phyloP scores from a whole-genome alignment of 2,888 invertebrate genomes.

The Meiosimyza decipiens region DNA sequence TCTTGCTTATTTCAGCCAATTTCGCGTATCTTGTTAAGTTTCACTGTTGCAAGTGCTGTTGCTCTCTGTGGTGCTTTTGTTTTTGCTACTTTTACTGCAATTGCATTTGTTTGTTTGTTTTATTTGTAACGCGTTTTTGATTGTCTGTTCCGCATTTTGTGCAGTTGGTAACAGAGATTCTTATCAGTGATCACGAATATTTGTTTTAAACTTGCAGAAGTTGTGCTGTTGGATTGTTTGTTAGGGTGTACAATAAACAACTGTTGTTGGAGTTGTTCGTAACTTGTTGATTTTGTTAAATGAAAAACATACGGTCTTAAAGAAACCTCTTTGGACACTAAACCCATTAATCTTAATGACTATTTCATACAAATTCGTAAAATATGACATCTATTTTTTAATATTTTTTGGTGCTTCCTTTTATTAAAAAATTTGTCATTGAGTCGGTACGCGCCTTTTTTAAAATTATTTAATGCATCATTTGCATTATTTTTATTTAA shows the following conservation, averaged over 20 bases:
- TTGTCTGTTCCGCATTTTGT: slow-evolving; percentile 60
- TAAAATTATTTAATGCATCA: too few relatives aligned
- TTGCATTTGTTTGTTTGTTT: slow-evolving; percentile 42
- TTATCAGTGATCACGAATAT: slow-evolving; percentile 67
- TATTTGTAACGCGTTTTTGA: slow-evolving; percentile 63
- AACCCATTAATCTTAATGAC: too few relatives aligned
- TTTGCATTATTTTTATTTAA: too few relatives aligned
- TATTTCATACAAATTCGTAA: too few relatives aligned
- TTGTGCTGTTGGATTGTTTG: slow-evolving; percentile 49
- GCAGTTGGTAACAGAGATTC: slow-evolving; percentile 59
- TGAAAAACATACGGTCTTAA: too few relatives aligned
- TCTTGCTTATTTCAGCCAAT: slow-evolving; percentile 21
- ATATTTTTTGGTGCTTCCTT: too few relatives aligned
- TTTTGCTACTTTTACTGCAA: slow-evolving; percentile 22
- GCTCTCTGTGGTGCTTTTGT: background rate
- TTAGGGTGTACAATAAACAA: background rate
- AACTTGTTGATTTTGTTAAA: too few relatives aligned
- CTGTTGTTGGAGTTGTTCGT: slow-evolving; percentile 15
- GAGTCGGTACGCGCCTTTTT: too few relatives aligned
- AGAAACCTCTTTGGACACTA: too few relatives aligned
- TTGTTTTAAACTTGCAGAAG: slow-evolving; percentile 62
- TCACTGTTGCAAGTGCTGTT: background rate
- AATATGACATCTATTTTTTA: too few relatives aligned
- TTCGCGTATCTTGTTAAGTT: background rate
- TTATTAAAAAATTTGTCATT: too few relatives aligned